These are phyloP conservation scores for Idaea aversata DNA, from an alignment of 2,888 invertebrate species.

Conservation along the genomic window DNA sequence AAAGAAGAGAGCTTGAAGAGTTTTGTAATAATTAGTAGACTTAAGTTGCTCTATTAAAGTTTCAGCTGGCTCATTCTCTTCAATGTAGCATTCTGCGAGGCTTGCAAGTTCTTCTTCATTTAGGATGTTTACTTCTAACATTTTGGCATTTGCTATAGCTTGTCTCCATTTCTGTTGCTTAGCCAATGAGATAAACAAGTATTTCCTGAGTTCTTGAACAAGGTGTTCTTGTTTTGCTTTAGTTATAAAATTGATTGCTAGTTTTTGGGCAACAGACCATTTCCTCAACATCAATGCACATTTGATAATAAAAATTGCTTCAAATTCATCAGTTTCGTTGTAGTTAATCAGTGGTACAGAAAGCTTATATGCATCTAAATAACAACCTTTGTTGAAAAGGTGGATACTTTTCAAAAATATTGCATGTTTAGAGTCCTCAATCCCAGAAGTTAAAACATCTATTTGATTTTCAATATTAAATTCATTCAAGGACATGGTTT, in stretches of 20 bases:
- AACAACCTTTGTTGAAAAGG: slow-evolving; percentile 72
- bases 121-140: slow-evolving; percentile 46
- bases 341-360: slow-evolving; percentile 70
- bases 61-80: slow-evolving; percentile 49
- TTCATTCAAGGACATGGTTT: slow-evolving; percentile 49
- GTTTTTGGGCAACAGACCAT: slow-evolving; percentile 65
- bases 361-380: slow-evolving; percentile 76
- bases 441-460: slow-evolving; percentile 74
- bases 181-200: slow-evolving; percentile 54
- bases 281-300: slow-evolving; percentile 66
- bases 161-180: slow-evolving; percentile 77
- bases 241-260: slow-evolving; percentile 61
- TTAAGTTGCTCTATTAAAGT: slow-evolving; percentile 51
- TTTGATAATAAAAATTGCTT: slow-evolving; percentile 61
- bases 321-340: slow-evolving; percentile 56
- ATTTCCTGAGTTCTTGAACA: slow-evolving; percentile 46
- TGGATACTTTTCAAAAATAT: slow-evolving; percentile 82
- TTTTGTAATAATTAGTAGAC: slow-evolving; percentile 46
- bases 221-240: slow-evolving; percentile 57
- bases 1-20: slow-evolving; percentile 75
- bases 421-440: slow-evolving; percentile 82
- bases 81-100: slow-evolving; percentile 63
- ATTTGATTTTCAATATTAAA: slow-evolving; percentile 73
- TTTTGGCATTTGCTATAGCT: slow-evolving; percentile 60
- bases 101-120: slow-evolving; percentile 47